A percentile compares a stretch with the other conserved stretches of the same genome.
phyloP scores from a whole-genome alignment of 1,140 invertebrate genomes.

The Brachionus angularis region DNA sequence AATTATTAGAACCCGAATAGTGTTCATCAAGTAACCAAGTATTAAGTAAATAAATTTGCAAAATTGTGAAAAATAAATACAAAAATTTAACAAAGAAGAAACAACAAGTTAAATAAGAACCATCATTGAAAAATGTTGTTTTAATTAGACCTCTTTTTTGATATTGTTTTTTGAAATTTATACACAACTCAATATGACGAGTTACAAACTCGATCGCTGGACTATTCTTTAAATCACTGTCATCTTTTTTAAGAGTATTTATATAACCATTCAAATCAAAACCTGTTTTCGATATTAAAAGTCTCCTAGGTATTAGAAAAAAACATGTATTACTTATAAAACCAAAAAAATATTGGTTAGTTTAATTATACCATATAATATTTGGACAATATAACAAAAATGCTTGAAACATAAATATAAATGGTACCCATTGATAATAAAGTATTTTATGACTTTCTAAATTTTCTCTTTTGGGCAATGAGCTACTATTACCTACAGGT shows the following conservation, averaged over 20 bases:
- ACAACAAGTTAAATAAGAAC: constrained; percentile 5
- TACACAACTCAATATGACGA: constrained; percentile 12
- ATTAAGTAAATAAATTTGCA: constrained; percentile 19
- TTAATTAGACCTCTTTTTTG: constrained; percentile 18
- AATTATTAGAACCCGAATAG: neutral
- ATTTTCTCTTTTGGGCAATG: neutral
- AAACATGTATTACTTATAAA: neutral
- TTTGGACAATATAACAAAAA: constrained; percentile 44
- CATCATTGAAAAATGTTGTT: constrained; percentile 14
- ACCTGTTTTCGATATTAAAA: neutral
- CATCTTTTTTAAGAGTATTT: constrained; percentile 4
- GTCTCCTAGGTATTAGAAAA: neutral
- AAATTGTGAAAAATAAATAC: neutral
- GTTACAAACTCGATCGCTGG: neutral
- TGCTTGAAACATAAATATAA: constrained; percentile 44
- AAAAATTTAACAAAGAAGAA: constrained; percentile 2
- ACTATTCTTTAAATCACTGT: neutral
- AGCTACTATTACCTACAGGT: constrained; percentile 6
- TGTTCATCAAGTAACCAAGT: constrained; percentile 11
- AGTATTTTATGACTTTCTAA: constrained; percentile 11
- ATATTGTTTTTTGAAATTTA: constrained; percentile 8
- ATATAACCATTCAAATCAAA: constrained; percentile 37
- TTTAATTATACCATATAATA: constrained; percentile 42
- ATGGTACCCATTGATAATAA: constrained; percentile 46
- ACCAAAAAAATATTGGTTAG: neutral